phyloP scores from a whole-genome alignment of 2,113 vertebrate genomes.

The Microtus montanus region DNA sequence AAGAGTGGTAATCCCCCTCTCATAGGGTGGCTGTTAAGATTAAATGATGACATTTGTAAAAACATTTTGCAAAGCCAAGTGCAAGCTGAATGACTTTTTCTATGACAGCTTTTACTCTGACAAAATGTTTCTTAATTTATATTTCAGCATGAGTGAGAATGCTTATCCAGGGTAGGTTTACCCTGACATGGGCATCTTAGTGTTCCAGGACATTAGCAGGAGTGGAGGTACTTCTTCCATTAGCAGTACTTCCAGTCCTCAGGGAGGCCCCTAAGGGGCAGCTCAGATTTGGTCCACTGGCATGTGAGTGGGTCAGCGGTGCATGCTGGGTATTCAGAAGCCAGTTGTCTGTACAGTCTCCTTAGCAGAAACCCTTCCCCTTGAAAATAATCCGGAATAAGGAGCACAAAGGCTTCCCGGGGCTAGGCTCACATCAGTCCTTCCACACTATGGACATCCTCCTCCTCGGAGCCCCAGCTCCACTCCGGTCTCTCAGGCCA shows the following conservation, averaged over 20 bases:
- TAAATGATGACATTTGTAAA: slow-evolving; percentile 25
- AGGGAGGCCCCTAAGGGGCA: too few species aligned
- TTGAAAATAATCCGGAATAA: not conserved
- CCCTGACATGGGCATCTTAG: not conserved
- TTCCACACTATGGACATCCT: not conserved
- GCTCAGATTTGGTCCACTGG: not conserved
- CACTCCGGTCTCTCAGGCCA: not conserved
- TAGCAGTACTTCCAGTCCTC: not conserved
- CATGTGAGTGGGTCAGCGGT: not conserved
- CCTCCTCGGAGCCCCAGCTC: not conserved
- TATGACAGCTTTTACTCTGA: not conserved
- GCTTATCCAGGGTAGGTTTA: not conserved
- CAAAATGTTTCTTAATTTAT: not conserved
- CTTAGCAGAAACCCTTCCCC: not conserved
- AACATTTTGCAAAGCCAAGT: not conserved
- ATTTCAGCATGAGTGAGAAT: not conserved
- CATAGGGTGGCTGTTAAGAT: not conserved
- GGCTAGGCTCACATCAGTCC: not conserved
- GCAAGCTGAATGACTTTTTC: not conserved
- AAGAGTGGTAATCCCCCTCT: not conserved
- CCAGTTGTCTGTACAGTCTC: accelerated
- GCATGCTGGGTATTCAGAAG: not conserved
- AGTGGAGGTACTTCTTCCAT: not conserved
- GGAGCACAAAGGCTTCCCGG: not conserved
- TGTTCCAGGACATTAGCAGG: not conserved